Evolutionary conservation across 2,888 invertebrate species (phyloP).

Genomic region (Ophion obscuratus): DNA sequence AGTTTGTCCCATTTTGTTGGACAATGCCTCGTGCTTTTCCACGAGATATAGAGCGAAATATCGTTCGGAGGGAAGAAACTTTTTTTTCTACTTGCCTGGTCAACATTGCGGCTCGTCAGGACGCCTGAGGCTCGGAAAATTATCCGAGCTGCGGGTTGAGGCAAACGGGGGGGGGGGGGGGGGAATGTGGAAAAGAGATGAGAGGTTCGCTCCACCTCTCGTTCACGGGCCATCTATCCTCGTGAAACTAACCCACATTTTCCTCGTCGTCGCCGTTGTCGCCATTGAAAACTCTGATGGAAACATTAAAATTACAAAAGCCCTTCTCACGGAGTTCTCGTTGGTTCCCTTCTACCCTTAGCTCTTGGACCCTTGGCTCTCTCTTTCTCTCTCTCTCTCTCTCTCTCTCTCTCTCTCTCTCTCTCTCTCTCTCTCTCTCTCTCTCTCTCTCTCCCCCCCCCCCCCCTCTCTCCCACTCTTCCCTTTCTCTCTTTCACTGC

Average conservation of each 20-base stretch:
- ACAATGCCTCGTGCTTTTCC: conserved; percentile 31
- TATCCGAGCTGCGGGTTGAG: conserved; percentile 37
- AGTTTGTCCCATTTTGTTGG: conserved; percentile 38
- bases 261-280: conserved; percentile 33
- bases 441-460: conserved; percentile 12
- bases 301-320: conserved; percentile 79
- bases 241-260: neutral
- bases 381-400: neutral
- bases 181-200: neutral
- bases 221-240: neutral
- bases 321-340: conserved; percentile 37
- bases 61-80: conserved; percentile 2
- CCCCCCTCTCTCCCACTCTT: neutral
- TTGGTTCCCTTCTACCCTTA: neutral
- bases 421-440: no score
- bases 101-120: conserved; percentile 1
- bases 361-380: neutral
- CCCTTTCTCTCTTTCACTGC: no score
- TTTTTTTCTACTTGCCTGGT: conserved; percentile 1
- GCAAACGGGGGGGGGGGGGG: neutral
- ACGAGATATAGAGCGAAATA: neutral
- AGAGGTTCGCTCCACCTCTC: neutral
- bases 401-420: no score
- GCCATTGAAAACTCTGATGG: conserved; percentile 72
- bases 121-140: conserved; percentile 45